Evolutionary conservation across 2,888 invertebrate species (phyloP).

Genomic region (Lasioglossum lativentre): DNA sequence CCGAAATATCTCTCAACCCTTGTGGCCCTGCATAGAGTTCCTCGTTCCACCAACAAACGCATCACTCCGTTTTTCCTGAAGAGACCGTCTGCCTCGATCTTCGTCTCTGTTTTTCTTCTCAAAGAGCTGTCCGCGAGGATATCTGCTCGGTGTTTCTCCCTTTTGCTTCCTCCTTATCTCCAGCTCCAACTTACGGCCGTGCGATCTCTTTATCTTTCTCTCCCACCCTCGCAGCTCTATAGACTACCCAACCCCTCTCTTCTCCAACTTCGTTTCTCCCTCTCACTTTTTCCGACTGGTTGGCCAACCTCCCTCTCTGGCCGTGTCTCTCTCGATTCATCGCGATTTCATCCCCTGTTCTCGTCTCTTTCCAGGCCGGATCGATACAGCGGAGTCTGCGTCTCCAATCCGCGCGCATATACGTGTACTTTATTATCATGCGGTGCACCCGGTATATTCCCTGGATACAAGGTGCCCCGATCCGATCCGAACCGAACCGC

Average conservation of each 20-base stretch:
- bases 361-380: constrained; percentile 72
- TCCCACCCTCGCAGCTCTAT: background rate
- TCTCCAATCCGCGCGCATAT: constrained; percentile 77
- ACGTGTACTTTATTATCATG: constrained; percentile 73
- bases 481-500: constrained; percentile 48
- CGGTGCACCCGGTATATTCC: constrained; percentile 74
- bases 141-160: background rate
- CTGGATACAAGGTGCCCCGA: constrained; percentile 64
- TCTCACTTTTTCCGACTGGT: background rate
- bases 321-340: constrained; percentile 60
- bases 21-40: background rate
- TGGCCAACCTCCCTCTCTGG: background rate
- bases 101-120: background rate
- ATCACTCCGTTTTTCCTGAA: background rate
- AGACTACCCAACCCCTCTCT: background rate
- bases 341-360: constrained; percentile 59
- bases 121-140: background rate
- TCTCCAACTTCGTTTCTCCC: background rate
- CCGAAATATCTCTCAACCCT: background rate
- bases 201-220: constrained; percentile 40
- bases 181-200: constrained; percentile 21
- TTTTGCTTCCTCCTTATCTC: constrained; percentile 20
- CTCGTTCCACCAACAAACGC: background rate
- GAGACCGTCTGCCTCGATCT: background rate
- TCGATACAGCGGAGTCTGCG: constrained; percentile 84